phyloP scores from a whole-genome alignment of 2,888 invertebrate species.

The Drosophila kambysellisi region DNA sequence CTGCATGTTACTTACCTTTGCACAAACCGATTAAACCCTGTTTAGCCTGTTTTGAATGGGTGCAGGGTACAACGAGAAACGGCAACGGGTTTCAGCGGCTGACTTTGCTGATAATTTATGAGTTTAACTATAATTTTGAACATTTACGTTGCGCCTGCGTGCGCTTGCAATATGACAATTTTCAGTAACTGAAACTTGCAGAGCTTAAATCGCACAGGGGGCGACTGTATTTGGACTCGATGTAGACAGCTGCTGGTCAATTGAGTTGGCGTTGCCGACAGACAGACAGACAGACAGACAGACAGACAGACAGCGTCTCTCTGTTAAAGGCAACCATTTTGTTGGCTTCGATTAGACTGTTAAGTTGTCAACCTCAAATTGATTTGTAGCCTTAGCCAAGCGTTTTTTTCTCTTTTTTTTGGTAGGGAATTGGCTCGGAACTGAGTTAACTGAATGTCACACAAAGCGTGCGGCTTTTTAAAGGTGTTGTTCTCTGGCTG shows the following conservation, averaged over 20 bases:
- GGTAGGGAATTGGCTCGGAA: constrained; percentile 30
- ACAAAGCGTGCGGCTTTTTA: constrained; percentile 44
- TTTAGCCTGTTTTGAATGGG: not conserved
- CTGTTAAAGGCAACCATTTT: constrained; percentile 74
- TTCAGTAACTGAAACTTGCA: constrained; percentile 33
- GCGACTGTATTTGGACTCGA: constrained; percentile 73
- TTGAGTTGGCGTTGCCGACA: constrained; percentile 68
- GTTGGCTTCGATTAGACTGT: constrained; percentile 81
- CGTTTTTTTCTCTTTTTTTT: constrained; percentile 5
- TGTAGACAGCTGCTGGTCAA: constrained; percentile 77
- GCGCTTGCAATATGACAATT: constrained; percentile 82
- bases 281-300: not conserved
- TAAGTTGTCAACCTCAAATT: constrained; percentile 82
- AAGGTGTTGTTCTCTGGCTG: constrained; percentile 51
- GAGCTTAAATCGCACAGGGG: not conserved
- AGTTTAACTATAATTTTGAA: constrained; percentile 82
- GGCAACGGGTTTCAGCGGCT: constrained; percentile 69
- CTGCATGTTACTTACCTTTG: not conserved
- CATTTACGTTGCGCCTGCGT: constrained; percentile 82
- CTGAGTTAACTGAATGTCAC: constrained; percentile 59
- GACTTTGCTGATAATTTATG: constrained; percentile 81
- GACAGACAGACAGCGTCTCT: constrained; percentile 9
- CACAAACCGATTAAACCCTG: not conserved
- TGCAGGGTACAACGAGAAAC: constrained; percentile 2
- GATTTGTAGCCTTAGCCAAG: constrained; percentile 74